phyloP scores from a whole-genome alignment of 2,113 vertebrate genomes.

The Riparia riparia region DNA sequence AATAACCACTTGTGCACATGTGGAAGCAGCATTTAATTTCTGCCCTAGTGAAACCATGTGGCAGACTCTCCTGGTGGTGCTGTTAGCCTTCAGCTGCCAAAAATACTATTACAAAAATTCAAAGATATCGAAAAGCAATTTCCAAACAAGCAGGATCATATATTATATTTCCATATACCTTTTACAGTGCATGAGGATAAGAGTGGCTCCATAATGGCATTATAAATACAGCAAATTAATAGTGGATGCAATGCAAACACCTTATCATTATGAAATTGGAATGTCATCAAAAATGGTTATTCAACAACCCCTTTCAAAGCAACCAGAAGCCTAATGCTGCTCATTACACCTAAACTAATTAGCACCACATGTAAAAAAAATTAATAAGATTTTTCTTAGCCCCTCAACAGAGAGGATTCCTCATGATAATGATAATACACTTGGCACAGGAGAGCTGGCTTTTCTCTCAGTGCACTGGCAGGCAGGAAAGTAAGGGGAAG shows the following conservation, averaged over 20 bases:
- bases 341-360: constrained; percentile 64
- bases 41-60: background rate
- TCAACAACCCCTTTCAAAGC: constrained; percentile 29
- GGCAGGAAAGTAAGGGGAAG: background rate
- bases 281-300: constrained; percentile 28
- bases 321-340: constrained; percentile 45
- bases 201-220: constrained; percentile 38
- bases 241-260: constrained; percentile 62
- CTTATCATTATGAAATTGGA: constrained; percentile 72
- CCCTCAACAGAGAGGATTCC: background rate
- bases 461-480: background rate
- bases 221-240: constrained; percentile 73
- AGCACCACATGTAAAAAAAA: constrained; percentile 28
- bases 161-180: constrained; percentile 34
- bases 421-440: background rate
- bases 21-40: background rate
- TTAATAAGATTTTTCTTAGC: constrained; percentile 59
- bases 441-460: background rate
- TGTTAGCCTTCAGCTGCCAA: background rate
- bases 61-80: background rate
- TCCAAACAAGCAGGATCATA: constrained; percentile 19
- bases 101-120: background rate
- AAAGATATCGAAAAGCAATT: constrained; percentile 31
- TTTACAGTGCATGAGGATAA: background rate
- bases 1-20: background rate